phyloP scores from a whole-genome alignment of 2,888 invertebrate genomes.

The Gymnocheta viridis region DNA sequence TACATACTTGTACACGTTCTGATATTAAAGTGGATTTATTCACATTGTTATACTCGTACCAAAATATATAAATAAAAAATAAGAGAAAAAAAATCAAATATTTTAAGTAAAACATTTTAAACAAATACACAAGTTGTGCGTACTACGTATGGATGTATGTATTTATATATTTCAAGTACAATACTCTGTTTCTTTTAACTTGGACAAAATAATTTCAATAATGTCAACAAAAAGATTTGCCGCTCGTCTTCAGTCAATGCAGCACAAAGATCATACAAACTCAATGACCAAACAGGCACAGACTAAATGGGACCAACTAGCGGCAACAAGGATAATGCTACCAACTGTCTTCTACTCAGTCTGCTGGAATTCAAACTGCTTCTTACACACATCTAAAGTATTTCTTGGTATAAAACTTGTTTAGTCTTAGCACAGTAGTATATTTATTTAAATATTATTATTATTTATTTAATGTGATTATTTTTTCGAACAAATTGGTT shows the following conservation, averaged over 20 bases:
- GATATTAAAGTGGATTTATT: conserved; percentile 45
- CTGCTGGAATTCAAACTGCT: too few species aligned
- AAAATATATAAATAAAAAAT: neutral
- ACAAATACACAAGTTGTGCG: conserved; percentile 37
- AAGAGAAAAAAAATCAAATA: conserved; percentile 14
- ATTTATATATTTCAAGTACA: conserved; percentile 18
- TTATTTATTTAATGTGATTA: too few species aligned
- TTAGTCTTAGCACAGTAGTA: too few species aligned
- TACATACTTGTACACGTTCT: neutral
- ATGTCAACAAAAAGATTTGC: conserved; percentile 68
- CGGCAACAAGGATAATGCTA: neutral
- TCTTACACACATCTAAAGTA: too few species aligned
- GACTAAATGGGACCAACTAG: conserved; percentile 43
- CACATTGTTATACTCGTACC: conserved; percentile 44
- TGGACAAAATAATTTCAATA: conserved; percentile 66
- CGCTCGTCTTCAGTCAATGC: conserved; percentile 54
- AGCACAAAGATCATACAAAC: neutral
- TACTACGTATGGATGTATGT: too few species aligned
- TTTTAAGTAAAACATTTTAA: conserved; percentile 34
- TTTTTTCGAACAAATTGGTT: too few species aligned
- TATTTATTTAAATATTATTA: too few species aligned
- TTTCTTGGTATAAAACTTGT: too few species aligned
- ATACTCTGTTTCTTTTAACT: conserved; percentile 55
- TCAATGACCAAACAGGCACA: conserved; percentile 6
- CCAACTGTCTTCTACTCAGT: conserved; percentile 3